These are phyloP conservation scores for Chunga burmeisteri DNA, from an alignment of 2,113 vertebrate genomes.

Conservation along the genomic window DNA sequence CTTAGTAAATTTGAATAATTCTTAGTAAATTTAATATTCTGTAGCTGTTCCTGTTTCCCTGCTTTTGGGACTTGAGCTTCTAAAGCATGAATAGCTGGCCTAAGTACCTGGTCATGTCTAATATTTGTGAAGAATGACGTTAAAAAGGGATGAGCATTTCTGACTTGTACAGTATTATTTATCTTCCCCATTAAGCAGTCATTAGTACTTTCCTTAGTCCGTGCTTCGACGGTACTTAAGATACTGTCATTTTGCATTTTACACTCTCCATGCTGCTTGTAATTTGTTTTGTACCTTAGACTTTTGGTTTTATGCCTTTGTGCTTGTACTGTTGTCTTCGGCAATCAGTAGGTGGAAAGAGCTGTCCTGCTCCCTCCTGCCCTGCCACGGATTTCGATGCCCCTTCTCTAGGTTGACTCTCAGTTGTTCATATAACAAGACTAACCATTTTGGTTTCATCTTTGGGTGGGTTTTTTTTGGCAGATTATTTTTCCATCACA, in stretches of 20 bases:
- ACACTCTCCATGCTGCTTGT: neutral
- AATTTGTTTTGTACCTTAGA: neutral
- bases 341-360: neutral
- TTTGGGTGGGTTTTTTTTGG: neutral
- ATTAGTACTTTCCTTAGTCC: neutral
- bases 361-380: neutral
- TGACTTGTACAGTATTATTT: neutral
- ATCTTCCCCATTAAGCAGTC: neutral
- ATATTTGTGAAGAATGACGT: neutral
- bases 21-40: neutral
- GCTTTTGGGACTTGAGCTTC: neutral
- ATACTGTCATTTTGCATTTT: neutral
- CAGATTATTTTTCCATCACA: neutral
- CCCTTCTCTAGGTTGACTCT: neutral
- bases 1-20: neutral
- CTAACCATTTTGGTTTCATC: neutral
- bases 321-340: neutral
- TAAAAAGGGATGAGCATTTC: neutral
- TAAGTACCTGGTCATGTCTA: neutral
- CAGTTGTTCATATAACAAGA: neutral
- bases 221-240: neutral
- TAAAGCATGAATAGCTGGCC: neutral
- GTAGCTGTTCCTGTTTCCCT: too few relatives aligned
- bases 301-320: neutral
- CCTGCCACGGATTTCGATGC: rapidly evolving